phyloP scores from a whole-genome alignment of 2,797 vertebrate species.

The Echeneis naucrates region DNA sequence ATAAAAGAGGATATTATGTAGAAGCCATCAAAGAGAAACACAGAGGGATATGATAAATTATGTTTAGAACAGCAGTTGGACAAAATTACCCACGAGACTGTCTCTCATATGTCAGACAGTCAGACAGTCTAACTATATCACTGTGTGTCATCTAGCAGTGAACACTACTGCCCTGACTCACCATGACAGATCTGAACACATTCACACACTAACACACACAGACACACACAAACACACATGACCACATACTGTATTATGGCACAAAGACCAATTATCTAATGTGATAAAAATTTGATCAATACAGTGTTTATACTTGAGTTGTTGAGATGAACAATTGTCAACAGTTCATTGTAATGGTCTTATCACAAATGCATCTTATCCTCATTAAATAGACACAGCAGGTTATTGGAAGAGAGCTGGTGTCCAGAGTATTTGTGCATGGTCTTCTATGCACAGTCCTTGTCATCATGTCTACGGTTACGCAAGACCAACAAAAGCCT shows the following conservation, averaged over 20 bases:
- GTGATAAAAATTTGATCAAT: conserved; percentile 27
- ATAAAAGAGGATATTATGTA: conserved; percentile 18
- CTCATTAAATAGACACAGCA: conserved; percentile 16
- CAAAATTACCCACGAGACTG: conserved; percentile 58
- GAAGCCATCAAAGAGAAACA: conserved; percentile 44
- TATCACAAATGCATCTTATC: not conserved
- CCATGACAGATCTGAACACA: conserved; percentile 39
- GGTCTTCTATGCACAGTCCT: conserved; percentile 16
- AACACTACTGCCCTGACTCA: conserved; percentile 63
- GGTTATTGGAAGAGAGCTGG: not conserved
- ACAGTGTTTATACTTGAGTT: conserved; percentile 22
- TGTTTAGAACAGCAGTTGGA: conserved; percentile 56
- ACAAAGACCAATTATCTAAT: conserved; percentile 40
- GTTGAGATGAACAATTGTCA: conserved; percentile 13
- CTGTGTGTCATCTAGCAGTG: conserved; percentile 66
- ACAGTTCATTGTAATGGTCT: not conserved
- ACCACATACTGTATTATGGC: not conserved
- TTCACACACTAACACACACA: conserved; percentile 8
- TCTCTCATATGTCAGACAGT: conserved; percentile 59
- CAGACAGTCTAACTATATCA: conserved; percentile 61
- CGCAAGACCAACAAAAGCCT: conserved; percentile 20
- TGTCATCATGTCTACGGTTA: conserved; percentile 15
- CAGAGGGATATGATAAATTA: conserved; percentile 40
- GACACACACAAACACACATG: not conserved
- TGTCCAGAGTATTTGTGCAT: not conserved